Base-by-base conservation (phyloP, 2,113 vertebrate species). In the Xerus inauris region DNA sequence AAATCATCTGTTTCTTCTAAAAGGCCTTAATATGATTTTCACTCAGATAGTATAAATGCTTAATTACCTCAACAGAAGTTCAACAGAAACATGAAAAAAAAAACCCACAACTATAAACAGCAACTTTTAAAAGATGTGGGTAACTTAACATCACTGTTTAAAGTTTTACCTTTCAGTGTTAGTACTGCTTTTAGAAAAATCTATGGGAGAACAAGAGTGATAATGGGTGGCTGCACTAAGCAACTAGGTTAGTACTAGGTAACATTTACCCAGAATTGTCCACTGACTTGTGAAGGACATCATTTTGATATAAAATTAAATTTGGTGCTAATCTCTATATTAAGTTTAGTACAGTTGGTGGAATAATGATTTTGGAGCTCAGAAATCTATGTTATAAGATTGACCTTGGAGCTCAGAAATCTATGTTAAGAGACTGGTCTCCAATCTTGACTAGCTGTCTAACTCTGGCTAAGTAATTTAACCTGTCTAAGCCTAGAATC, bases 21-120 rank as follows among this genome's bases (percentile, higher is more conserved):
- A 95, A 96, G 45, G 47, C 47, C 73, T 95, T 92, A 86, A 75
- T 91, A 83, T 59, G 77, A 95, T 96, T 97, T 96, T 93, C 73
- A 80, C 75, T 94, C 32, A 81, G 75, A 81, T n/a, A 81, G 30
- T 65, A 95, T 30, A 97, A 97, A 95, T 80, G 42, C 40, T 95
- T 92, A 97, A 94, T 91, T 91, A 93, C 57, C 59, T 93, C 35
- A 76, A 95, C 13, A 91, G 38, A 96, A 95, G 26, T 80, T 57
- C 49, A 89, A n/a, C 51, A 94, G 79, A 92, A 88, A 13, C 54
- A 19, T 93, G 87, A 97, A 96, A 82, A 73, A 82, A 75, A 94
- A 94, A 95, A 28, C 82, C 97, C 89, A 95, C 40, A 40, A 96
- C 6, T 72, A 93, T 51, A 96, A 90, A 94, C 2, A 95, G 54